phyloP scores from a whole-genome alignment of 2,888 invertebrate genomes.

The Smittia aterrima region DNA sequence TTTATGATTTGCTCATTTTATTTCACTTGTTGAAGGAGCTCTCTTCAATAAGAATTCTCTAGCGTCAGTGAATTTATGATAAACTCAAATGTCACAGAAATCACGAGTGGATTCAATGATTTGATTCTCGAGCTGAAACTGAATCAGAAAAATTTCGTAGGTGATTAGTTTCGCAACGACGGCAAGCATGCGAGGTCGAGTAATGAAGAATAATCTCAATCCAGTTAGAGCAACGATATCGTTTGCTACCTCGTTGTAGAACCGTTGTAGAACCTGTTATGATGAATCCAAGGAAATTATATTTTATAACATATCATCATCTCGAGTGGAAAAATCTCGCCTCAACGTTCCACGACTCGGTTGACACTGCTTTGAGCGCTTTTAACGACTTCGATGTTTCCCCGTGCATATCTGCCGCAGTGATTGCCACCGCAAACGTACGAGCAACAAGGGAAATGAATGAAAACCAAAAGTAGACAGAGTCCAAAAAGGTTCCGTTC shows the following conservation, averaged over 20 bases:
- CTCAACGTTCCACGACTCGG: neutral
- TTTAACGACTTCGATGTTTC: constrained; percentile 47
- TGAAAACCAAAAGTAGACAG: constrained; percentile 55
- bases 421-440: constrained; percentile 54
- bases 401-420: constrained; percentile 55
- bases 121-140: neutral
- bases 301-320: neutral
- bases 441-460: constrained; percentile 54
- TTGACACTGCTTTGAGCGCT: neutral
- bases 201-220: neutral
- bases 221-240: constrained; percentile 20
- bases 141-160: constrained; percentile 19
- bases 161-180: neutral
- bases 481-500: constrained; percentile 42
- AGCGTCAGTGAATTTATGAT: too few relatives aligned
- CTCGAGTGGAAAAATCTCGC: neutral
- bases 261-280: neutral
- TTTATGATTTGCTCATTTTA: too few relatives aligned
- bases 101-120: too few relatives aligned
- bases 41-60: too few relatives aligned
- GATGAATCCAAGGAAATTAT: neutral
- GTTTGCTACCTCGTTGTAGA: neutral
- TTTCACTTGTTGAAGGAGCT: too few relatives aligned
- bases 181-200: neutral
- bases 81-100: too few relatives aligned